Evolutionary conservation across 2,888 invertebrate species (phyloP).

Genomic region (Drosophila neotestacea): DNA sequence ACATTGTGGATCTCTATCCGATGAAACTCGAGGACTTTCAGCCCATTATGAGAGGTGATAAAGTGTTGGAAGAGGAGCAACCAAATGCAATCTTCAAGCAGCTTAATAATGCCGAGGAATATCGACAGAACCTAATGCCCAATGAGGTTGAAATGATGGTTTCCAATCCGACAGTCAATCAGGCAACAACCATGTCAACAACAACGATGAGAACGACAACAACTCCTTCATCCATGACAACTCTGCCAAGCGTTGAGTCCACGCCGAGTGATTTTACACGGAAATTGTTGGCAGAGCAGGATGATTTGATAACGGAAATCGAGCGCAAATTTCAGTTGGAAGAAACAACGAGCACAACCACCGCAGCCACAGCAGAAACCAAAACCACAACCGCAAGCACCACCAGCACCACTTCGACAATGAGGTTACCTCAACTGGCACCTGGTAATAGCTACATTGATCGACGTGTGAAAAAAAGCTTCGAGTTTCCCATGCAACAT

Average conservation of each 20-base stretch:
- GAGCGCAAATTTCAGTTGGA: constrained; percentile 83
- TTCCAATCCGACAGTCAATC: constrained; percentile 9
- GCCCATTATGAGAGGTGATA: constrained; percentile 63
- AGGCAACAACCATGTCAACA: constrained; percentile 15
- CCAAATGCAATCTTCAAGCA: constrained; percentile 63
- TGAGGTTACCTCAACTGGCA: constrained; percentile 26
- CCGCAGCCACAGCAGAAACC: constrained; percentile 69
- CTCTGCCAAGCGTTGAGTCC: constrained; percentile 30
- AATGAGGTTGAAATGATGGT: constrained; percentile 66
- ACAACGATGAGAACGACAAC: constrained; percentile 5
- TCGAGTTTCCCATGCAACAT: constrained; percentile 83
- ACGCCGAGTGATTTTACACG: constrained; percentile 81
- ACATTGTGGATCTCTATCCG: constrained; percentile 84
- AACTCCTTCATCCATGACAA: constrained; percentile 13
- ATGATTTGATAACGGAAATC: constrained; percentile 84
- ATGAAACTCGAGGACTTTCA: constrained; percentile 83
- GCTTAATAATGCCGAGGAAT: constrained; percentile 56
- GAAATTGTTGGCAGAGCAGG: constrained; percentile 83
- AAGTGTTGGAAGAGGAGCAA: constrained; percentile 64
- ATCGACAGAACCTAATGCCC: constrained; percentile 76
- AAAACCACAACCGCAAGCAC: constrained; percentile 14
- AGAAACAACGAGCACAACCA: constrained; percentile 51
- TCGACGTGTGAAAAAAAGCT: constrained; percentile 85
- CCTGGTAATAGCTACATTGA: constrained; percentile 80
- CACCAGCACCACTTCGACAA: constrained; percentile 10